Percentiles rank a stretch among this genome's conserved stretches.
These are phyloP conservation scores for Chrysocyon brachyurus DNA, from an alignment of 2,797 vertebrate species.

Conservation along the genomic window DNA sequence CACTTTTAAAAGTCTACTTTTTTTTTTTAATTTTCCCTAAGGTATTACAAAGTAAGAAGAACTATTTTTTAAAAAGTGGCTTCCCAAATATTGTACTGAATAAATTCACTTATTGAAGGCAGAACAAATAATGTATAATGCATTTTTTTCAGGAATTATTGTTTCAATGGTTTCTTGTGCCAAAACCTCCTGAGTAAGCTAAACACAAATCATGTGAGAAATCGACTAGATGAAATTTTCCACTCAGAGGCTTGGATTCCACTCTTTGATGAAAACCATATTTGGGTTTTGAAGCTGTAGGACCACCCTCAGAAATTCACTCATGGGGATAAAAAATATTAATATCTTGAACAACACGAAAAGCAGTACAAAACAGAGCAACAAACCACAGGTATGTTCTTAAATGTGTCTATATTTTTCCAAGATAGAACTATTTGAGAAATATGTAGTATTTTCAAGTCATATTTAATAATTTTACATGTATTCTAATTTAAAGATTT, in stretches of 20 bases:
- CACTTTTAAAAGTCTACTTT: not conserved
- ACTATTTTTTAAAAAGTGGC: not conserved
- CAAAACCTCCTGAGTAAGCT: constrained; percentile 73
- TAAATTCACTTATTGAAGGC: constrained; percentile 51
- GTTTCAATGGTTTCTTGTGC: constrained; percentile 54
- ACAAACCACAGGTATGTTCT: not conserved
- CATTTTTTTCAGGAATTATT: constrained; percentile 64
- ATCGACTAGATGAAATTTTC: constrained; percentile 67
- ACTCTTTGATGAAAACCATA: constrained; percentile 68
- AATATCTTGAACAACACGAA: constrained; percentile 43
- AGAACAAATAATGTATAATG: constrained; percentile 70
- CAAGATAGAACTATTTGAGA: not conserved
- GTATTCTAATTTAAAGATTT: not conserved
- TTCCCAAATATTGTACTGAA: constrained; percentile 26
- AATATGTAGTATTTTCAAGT: not conserved
- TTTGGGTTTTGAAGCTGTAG: constrained; percentile 49
- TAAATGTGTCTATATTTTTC: constrained; percentile 41
- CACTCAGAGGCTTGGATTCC: constrained; percentile 32
- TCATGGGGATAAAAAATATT: constrained; percentile 17
- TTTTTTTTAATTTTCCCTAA: not conserved
- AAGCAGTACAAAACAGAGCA: constrained; percentile 26
- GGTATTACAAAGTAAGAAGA: constrained; percentile 45
- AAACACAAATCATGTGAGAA: constrained; percentile 73
- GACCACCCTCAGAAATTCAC: constrained; percentile 35
- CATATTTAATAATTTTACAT: not conserved